Evolutionary conservation across 2,888 invertebrate genomes (phyloP), one percentile per base, ranked within the genome.

Genomic region (Dasysyrphus tricinctus): DNA sequence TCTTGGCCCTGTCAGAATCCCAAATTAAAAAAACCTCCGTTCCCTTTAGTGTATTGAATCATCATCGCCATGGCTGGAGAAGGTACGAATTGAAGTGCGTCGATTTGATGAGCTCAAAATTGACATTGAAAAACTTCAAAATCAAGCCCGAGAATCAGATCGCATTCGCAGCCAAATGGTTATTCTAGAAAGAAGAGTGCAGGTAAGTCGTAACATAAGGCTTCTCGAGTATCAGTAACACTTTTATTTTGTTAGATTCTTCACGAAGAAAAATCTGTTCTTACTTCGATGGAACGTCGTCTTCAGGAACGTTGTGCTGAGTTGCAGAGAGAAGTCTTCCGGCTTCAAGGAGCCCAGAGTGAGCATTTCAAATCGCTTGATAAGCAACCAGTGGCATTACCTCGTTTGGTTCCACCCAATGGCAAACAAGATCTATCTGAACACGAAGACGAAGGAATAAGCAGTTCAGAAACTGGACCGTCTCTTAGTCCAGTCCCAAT

Each of bases 401-500:
- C 92, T 0, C 91, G 92, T 0, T 91, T 92, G 78, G 92, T 92
- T 47, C 91, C 92, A 6, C 81, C 85, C 14, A 88, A 87, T 59
- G 91, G 90, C 79, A 92, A 91, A 59, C 91, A 90, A 59, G 95
- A 94, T 90, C 95, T 96, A 54, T 96, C 96, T 7, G 96, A 97
- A 88, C 96, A 96, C 49, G 97, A 97, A 93, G 97, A 97, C 90
- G 97, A 97, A 93, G 97, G 97, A 7, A 97, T 97, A 88, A 97
- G 97, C 90, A 97, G 97, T 9, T 97, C 97, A 0, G 97, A 97
- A 91, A 93, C 94, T 14, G 93, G 93, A 69, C 93, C 95, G 88
- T 96, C 96, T 51, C 93, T 96, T 56, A 96, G 96, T 83, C 96
- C 96, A 0, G 96, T 96, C 90, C 93, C 93, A 39, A 92, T 92